Base-by-base conservation (phyloP, 1,140 invertebrate genomes). In the Mercenaria mercenaria region DNA sequence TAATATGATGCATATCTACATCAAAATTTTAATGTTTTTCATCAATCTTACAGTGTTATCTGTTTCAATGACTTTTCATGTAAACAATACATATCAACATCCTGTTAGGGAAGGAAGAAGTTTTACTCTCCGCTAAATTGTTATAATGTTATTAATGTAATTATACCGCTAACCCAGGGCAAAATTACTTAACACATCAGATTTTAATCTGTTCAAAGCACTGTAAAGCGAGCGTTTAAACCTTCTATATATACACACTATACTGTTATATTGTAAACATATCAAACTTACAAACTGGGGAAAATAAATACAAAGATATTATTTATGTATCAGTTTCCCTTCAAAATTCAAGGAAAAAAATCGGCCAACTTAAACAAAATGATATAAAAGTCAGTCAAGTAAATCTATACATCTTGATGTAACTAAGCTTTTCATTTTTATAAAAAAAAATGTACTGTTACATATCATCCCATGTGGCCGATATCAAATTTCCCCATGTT, bases 101-200 rank as follows among this genome's bases (percentile, higher is more conserved):
- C 67, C 67, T 72, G 67, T 72, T 39, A 10, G 20, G 23, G 59
- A 39, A 23, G 18, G 39, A 10, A n/a, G 23, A n/a, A 59, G 56
- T 20, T 59, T n/a, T 59, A 6, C 26, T 59, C 18, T 32, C 34
- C 67, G 37, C 34, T 26, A 72, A 72, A 72, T 39, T 72, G 26
- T 59, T 39, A 39, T 23, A 32, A 39, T 39, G 11, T 39, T 67
- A 67, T 37, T 64, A 64, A 64, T 72, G 13, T 72, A 72, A 34
- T 72, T 72, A 72, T 72, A 72, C 20, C 67, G 3, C 34, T 72
- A 39, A 39, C 67, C 67, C 34, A 6, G 11, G 67, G 67, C 67
- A 20, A 72, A 72, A 72, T 39, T 72, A 72, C 67, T 72, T 72
- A 37, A 72, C 67, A 37, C 67, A 72, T 72, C 23, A 72, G 67